These are phyloP conservation scores for Merodon equestris DNA, from an alignment of 2,888 invertebrate genomes.

Conservation along the genomic window DNA sequence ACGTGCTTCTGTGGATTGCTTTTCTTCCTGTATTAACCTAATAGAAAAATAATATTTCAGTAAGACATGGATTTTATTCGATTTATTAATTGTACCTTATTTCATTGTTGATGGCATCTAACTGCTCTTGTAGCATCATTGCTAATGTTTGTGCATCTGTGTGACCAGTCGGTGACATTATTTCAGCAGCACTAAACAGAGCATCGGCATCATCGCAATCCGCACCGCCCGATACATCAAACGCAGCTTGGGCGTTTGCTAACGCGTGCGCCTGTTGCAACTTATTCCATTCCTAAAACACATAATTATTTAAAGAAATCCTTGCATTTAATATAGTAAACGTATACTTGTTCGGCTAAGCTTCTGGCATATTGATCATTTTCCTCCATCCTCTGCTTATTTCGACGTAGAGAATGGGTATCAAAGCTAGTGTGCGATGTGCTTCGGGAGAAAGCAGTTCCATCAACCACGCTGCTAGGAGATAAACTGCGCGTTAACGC, in stretches of 20 bases:
- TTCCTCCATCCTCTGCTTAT: conserved; percentile 83
- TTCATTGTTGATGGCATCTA: conserved; percentile 99
- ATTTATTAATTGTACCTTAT: conserved; percentile 81
- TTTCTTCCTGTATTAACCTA: conserved; percentile 92
- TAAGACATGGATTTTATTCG: not conserved
- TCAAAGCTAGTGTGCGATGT: conserved; percentile 89
- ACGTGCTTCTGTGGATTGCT: conserved; percentile 96
- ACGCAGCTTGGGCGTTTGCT: conserved; percentile 94
- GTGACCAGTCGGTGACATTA: conserved; percentile 85
- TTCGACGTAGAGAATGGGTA: conserved; percentile 84
- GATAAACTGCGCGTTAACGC: conserved; percentile 92
- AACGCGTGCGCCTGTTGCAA: conserved; percentile 94
- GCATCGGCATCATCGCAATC: conserved; percentile 90
- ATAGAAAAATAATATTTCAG: not conserved
- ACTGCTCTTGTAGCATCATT: conserved; percentile 98
- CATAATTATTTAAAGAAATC: not conserved
- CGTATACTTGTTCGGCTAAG: conserved; percentile 80
- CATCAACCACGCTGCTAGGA: conserved; percentile 84
- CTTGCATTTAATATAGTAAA: too few species aligned
- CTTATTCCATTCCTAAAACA: conserved; percentile 93
- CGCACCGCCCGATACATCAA: conserved; percentile 92
- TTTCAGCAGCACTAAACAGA: conserved; percentile 86
- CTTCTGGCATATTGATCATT: conserved; percentile 82
- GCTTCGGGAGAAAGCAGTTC: conserved; percentile 83
- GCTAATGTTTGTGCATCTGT: conserved; percentile 98